Evolutionary conservation across 2,113 vertebrate species (phyloP), one percentile per base, ranked within the genome.

Genomic region (Miniopterus natalensis): DNA sequence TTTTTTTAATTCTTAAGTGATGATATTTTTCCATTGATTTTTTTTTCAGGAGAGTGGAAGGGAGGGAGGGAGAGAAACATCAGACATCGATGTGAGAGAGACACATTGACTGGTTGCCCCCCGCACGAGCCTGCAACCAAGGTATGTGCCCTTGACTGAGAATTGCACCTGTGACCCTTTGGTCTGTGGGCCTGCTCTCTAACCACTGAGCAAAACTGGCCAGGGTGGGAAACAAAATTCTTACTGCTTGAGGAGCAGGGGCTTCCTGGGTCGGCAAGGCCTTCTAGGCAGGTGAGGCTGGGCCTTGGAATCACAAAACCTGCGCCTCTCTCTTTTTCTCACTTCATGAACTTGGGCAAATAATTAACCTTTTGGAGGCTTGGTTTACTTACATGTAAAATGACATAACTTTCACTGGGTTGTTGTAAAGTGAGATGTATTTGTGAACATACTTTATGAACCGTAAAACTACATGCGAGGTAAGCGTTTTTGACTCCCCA

Each of bases 311-410:
- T 27, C 65, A 7, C 15, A 8, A 10, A 27, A 8, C 66, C 51
- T n/a, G 40, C 29, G 27, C 23, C 55, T n/a, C 15, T 51, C 47
- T 65, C 49, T 20, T 12, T 68, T 31, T 87, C n/a, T 53, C 0
- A 0, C 65, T 92, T 75, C 53, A 51, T 79, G 51, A 93, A 87
- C 68, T 42, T 84, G 88, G 81, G 70, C 65, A 77, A 57, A 77
- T 81, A 71, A 84, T 71, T 84, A 88, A 53, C 77, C 75, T 75
- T 89, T n/a, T 27, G 40, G 71, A 92, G 65, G 70, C 20, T 47
- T 66, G 17, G 23, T 63, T 86, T 86, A 57, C 87, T 87, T 81
- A 57, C 53, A 53, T 71, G 57, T 84, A 59, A 84, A 75, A 57
- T 3, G 47, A 27, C 29, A 20, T 53, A n/a, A 13, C 78, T 29